Evolutionary conservation across 2,888 invertebrate species (phyloP).

Genomic region (Cataglyphis cursor): DNA sequence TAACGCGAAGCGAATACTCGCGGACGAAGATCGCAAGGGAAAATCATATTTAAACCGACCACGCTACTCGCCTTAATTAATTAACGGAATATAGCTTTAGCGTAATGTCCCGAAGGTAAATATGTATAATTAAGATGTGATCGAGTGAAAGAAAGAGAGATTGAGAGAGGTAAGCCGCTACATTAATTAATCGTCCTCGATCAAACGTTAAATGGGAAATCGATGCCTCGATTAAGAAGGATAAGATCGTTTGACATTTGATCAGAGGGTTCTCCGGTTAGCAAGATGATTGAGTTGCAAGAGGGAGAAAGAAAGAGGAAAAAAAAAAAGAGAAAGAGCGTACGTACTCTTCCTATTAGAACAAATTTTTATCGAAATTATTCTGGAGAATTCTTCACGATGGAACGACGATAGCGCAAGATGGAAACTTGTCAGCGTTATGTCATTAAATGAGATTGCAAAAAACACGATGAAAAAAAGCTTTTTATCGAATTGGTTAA

Average conservation of each 20-base stretch:
- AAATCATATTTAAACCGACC: conserved; percentile 73
- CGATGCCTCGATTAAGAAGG: conserved; percentile 11
- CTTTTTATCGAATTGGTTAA: conserved; percentile 46
- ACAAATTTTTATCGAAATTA: conserved; percentile 42
- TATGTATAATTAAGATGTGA: conserved; percentile 63
- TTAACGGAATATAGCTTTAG: conserved; percentile 74
- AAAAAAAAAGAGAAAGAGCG: background rate
- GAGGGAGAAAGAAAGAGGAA: background rate
- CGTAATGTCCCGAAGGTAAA: conserved; percentile 70
- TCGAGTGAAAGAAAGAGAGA: conserved; percentile 48
- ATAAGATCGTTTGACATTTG: conserved; percentile 49
- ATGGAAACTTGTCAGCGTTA: conserved; percentile 29
- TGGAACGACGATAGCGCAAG: background rate
- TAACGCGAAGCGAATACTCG: conserved; percentile 43
- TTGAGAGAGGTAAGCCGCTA: conserved; percentile 44
- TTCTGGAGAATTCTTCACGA: conserved; percentile 4
- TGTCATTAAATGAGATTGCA: conserved; percentile 22
- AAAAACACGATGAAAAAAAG: conserved; percentile 15
- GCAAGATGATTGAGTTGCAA: conserved; percentile 18
- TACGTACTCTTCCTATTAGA: background rate
- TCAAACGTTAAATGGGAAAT: conserved; percentile 46
- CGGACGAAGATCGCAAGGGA: conserved; percentile 66
- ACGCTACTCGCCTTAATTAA: conserved; percentile 79
- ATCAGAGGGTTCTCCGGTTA: conserved; percentile 6
- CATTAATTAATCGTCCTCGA: conserved; percentile 63